Evolutionary conservation across 2,797 vertebrate genomes (phyloP), one percentile per base, ranked within the genome.

Genomic region (Sphenodon punctatus): DNA sequence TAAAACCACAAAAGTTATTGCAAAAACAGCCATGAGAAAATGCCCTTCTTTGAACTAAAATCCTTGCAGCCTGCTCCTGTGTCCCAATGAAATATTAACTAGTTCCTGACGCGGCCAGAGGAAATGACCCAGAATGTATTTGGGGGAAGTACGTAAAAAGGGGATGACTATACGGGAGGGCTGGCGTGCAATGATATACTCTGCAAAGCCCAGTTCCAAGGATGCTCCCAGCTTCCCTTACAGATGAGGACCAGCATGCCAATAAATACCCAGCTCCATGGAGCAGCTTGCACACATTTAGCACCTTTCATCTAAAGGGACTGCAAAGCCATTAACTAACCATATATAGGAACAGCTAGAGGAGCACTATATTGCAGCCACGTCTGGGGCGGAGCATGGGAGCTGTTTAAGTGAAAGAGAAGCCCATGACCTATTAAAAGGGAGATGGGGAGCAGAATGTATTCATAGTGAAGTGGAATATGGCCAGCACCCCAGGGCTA

Each of bases 11-110:
- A 75, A 0, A 88, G 77, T 81, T 63, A 70, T 0, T 81, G 55
- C 75, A 87, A 81, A 72, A 86, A 60, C 27, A 36, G 68, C 66
- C 65, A 80, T 72, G 45, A 67, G 67, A 79, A 84, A 73, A 63
- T 76, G 78, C 85, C 60, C 73, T 88, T 59, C 78, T 92, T 85
- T 86, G 78, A 91, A 87, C 80, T 8, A 0, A 8, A 3, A 36
- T 61, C 77, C 90, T 87, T 89, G 82, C 76, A 90, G 63, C n/a
- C 65, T 84, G 83, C 58, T 76, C 76, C 65, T 1, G 0, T n/a
- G 56, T 66, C 82, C 68, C 88, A 58, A 70, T 82, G 87, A 93
- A 94, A 90, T 84, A 88, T 90, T 90, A 92, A 92, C 89, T 85
- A 84, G 82, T 66, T 90, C 78, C 68, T 39, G 36, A 71, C 8